Conservation (phyloP, 92 coral and sea anemone genomes). For the Desmophyllum pertusum region DNA sequence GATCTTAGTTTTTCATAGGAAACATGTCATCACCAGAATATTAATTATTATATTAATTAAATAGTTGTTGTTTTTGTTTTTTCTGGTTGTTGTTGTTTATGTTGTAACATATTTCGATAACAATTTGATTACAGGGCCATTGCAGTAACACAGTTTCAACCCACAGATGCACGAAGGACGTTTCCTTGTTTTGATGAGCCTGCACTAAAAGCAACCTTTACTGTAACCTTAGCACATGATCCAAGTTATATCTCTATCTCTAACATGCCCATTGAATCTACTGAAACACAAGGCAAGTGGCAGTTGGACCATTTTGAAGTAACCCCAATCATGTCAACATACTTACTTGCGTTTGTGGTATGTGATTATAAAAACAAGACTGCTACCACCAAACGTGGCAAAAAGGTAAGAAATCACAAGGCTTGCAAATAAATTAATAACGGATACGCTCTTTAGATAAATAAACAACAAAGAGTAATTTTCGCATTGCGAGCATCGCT, state of each 20-base stretch:
- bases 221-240: conserved; percentile 76
- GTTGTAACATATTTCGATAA: background rate
- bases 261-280: conserved; percentile 76
- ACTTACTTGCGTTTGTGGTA: conserved; percentile 89
- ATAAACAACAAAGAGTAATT: too few species aligned
- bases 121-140: conserved; percentile 72
- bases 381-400: conserved; percentile 46
- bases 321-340: conserved; percentile 93
- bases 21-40: too few species aligned
- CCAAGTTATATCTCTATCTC: conserved; percentile 73
- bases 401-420: conserved; percentile 56
- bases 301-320: conserved; percentile 66
- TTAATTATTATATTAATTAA: too few species aligned
- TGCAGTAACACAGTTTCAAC: conserved; percentile 95
- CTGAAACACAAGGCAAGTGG: conserved; percentile 28
- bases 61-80: too few species aligned
- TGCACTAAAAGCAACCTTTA: conserved; percentile 88
- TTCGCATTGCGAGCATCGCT: too few species aligned
- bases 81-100: too few species aligned
- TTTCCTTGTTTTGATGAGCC: conserved; percentile 99
- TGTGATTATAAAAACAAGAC: conserved; percentile 73
- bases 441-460: too few species aligned
- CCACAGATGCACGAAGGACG: conserved; percentile 93
- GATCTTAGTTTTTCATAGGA: too few species aligned
- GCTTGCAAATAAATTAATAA: too few species aligned